Percentiles rank a stretch among this genome's conserved stretches.
phyloP scores from a whole-genome alignment of 2,113 vertebrate genomes.

The Mohoua ochrocephala region DNA sequence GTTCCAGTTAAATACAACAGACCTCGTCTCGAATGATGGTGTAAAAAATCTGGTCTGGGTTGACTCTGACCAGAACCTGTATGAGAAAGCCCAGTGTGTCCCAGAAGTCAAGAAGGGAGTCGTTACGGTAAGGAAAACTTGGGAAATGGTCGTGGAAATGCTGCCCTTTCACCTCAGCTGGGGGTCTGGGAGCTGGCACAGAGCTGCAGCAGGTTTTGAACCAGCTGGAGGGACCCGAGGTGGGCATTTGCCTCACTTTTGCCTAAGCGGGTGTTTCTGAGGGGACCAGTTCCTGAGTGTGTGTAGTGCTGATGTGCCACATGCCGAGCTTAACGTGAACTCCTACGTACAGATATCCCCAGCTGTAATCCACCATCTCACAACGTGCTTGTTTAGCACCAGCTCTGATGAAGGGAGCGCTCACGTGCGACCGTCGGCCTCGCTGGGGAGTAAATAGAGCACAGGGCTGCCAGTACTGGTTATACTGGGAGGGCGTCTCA shows the following conservation, averaged over 20 bases:
- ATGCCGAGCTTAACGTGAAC: background rate
- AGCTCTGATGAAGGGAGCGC: background rate
- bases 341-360: background rate
- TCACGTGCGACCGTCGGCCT: background rate
- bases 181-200: background rate
- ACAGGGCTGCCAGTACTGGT: background rate
- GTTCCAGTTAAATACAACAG: constrained; percentile 89
- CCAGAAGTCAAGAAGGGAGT: constrained; percentile 82
- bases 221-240: background rate
- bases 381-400: background rate
- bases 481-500: background rate
- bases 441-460: background rate
- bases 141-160: background rate
- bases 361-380: background rate
- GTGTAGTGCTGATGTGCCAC: background rate
- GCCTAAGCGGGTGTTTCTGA: background rate
- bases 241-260: background rate
- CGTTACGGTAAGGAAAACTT: constrained; percentile 74
- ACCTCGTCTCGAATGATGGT: constrained; percentile 73
- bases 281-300: background rate
- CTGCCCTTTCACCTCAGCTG: background rate
- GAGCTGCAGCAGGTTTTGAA: background rate
- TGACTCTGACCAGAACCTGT: constrained; percentile 78
- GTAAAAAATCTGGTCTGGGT: constrained; percentile 87
- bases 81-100: constrained; percentile 76